Evolutionary conservation across 2,113 vertebrate genomes (phyloP).

Genomic region (Boulengeromyrus knoepffleri): DNA sequence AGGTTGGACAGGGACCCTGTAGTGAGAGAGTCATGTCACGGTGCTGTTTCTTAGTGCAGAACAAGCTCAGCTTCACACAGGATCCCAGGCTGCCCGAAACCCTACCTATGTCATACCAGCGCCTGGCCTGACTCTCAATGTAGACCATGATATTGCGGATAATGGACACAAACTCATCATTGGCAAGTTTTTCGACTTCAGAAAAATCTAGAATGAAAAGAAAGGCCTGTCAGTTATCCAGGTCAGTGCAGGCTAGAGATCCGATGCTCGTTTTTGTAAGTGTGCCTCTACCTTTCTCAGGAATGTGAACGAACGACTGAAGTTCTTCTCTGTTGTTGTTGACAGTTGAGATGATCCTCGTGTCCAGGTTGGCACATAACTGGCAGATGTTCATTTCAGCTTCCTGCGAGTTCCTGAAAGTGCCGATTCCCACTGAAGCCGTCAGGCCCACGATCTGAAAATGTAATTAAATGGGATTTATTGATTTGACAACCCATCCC

Average conservation of each 20-base stretch:
- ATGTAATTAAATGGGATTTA: neutral
- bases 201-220: slow-evolving; percentile 48
- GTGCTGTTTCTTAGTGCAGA: neutral
- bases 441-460: slow-evolving; percentile 68
- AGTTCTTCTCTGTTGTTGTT: slow-evolving; percentile 56
- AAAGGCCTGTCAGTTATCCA: neutral
- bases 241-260: neutral
- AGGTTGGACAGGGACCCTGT: slow-evolving; percentile 49
- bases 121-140: slow-evolving; percentile 51
- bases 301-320: slow-evolving; percentile 46
- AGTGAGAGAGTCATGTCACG: slow-evolving; percentile 1
- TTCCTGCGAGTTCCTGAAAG: slow-evolving; percentile 41
- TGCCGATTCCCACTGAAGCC: slow-evolving; percentile 65
- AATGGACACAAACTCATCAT: slow-evolving; percentile 56
- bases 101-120: slow-evolving; percentile 50
- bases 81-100: neutral
- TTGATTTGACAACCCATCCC: neutral
- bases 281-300: slow-evolving; percentile 53
- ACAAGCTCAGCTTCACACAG: neutral
- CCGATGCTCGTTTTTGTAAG: neutral
- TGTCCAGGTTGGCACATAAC: slow-evolving; percentile 64
- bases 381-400: slow-evolving; percentile 54
- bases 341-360: slow-evolving; percentile 60
- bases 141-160: slow-evolving; percentile 59
- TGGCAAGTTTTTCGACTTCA: slow-evolving; percentile 35